phyloP scores from a whole-genome alignment of 2,888 invertebrate species.

The Hoplodrina ambigua region DNA sequence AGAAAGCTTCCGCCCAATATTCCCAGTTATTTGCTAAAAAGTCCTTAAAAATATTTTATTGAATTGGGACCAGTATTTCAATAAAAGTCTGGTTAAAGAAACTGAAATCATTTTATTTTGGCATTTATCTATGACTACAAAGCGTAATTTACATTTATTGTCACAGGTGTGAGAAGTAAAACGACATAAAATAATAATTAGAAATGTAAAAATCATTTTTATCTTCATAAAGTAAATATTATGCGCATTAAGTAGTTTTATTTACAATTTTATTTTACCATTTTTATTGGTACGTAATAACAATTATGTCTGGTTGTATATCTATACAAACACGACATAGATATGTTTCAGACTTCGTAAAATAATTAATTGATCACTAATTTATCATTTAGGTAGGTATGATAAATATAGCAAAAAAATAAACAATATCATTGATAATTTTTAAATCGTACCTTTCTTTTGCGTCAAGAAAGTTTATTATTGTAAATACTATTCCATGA shows the following conservation, averaged over 20 bases:
- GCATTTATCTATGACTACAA: slow-evolving; percentile 86
- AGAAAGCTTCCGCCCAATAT: neutral
- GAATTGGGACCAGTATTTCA: slow-evolving; percentile 13
- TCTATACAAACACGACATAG: slow-evolving; percentile 84
- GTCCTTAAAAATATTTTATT: slow-evolving; percentile 47
- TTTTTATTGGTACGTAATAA: slow-evolving; percentile 76
- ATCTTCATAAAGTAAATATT: slow-evolving; percentile 65
- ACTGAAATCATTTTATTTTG: slow-evolving; percentile 76
- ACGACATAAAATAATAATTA: slow-evolving; percentile 72
- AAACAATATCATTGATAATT: slow-evolving; percentile 13
- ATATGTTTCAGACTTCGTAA: slow-evolving; percentile 85
- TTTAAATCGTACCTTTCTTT: neutral
- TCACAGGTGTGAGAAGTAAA: slow-evolving; percentile 88
- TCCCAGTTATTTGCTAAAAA: neutral
- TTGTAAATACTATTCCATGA: neutral
- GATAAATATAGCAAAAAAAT: slow-evolving; percentile 24
- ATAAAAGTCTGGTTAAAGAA: slow-evolving; percentile 49
- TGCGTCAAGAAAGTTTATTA: slow-evolving; percentile 6
- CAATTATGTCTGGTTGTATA: slow-evolving; percentile 71
- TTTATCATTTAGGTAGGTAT: slow-evolving; percentile 32
- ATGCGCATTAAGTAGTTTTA: slow-evolving; percentile 68
- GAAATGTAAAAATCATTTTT: slow-evolving; percentile 60
- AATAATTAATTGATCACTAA: slow-evolving; percentile 60
- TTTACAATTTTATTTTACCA: slow-evolving; percentile 78
- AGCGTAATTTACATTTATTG: slow-evolving; percentile 90